These are phyloP conservation scores for Zalophus californianus DNA, from an alignment of 2,797 vertebrate species.

Conservation along the genomic window DNA sequence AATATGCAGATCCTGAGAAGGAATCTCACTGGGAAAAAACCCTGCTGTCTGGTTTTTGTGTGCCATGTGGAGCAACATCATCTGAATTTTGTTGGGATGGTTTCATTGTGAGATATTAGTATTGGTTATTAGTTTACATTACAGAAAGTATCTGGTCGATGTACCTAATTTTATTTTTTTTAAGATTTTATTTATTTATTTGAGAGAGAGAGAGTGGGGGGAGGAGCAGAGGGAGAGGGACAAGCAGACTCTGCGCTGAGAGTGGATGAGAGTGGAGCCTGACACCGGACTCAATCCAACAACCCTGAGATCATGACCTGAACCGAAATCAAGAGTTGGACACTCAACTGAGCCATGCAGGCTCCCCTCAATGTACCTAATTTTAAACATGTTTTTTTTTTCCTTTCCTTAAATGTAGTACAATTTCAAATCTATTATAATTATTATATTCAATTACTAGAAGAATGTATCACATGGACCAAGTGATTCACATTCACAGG, in stretches of 20 bases:
- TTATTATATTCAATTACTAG: slow-evolving; percentile 14
- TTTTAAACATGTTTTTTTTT: neutral
- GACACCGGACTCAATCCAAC: neutral
- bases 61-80: neutral
- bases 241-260: neutral
- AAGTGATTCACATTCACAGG: slow-evolving; percentile 37
- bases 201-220: neutral
- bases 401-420: slow-evolving; percentile 9
- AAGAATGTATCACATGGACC: neutral
- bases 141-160: neutral
- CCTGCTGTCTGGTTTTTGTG: neutral
- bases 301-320: neutral
- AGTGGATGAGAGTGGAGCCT: neutral
- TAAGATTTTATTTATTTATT: neutral
- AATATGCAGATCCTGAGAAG: neutral
- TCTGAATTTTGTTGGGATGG: neutral
- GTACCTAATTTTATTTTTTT: slow-evolving; percentile 3
- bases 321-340: neutral
- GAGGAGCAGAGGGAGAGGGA: neutral
- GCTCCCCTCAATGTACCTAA: neutral
- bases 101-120: neutral
- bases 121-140: neutral
- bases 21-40: neutral
- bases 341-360: neutral
- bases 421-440: slow-evolving; percentile 18